Base-by-base conservation (phyloP, 1,140 invertebrate genomes). In the Leguminivora glycinivorella region DNA sequence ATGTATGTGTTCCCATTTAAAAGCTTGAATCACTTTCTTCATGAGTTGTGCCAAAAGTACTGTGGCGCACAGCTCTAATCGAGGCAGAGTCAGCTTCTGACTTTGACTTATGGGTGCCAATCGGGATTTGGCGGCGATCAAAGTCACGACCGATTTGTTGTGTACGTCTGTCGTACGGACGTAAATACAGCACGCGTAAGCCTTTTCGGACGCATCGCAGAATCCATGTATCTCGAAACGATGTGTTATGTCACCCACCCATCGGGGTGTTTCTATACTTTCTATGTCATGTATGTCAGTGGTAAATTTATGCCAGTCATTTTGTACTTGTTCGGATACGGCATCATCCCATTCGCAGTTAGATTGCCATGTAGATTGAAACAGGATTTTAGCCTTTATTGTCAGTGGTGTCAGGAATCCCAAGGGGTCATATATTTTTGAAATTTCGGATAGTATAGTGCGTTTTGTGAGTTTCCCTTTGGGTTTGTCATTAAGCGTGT, bases 161-260 rank as follows among this genome's bases (percentile, higher is more conserved):
- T 68, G 31, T 4, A 40, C 4, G 56, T 71, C 31, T 60, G 67
- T 2, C 29, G 29, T 29, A 31, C 70, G 68, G 29, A 29, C 29
- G 71, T 77, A 81, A 14, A 83, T 58, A 10, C 68, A 73, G 38
- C 75, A 73, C 2, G 72, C 76, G 68, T 81, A 82, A 1, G 79
- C 83, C 9, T 68, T 60, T n/a, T 74, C 31, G n/a, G 72, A 75
- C 0, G 78, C 75, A 68, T 83, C 79, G 40, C 77, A 80, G 66
- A 83, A 82, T 6, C 81, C 83, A 52, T 81, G 79, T 0, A 71
- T 17, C 78, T 56, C 70, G 78, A 71, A 70, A 29, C 7, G 17
- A 69, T 70, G 17, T n/a, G 47, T 40, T 3, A 38, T 69, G 17
- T 56, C 29, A 29, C 29, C 19, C 34, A 74, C 66, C 72, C 72